Evolutionary conservation across 2,888 invertebrate genomes (phyloP).

Genomic region (Dicycla oo): DNA sequence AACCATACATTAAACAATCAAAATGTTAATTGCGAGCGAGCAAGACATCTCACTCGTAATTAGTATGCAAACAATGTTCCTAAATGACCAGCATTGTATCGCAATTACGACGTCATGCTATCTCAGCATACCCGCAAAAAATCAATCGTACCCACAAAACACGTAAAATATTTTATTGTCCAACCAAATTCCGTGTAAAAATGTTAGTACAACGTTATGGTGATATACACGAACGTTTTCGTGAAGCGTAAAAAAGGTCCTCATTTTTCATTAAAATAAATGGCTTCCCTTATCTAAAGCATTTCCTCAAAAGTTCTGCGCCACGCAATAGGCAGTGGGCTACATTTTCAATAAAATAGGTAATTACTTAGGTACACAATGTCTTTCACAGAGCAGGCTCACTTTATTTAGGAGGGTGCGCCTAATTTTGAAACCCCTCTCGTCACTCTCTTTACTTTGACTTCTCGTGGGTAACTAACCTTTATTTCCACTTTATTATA

Average conservation of each 20-base stretch:
- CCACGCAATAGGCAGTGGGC: conserved; percentile 59
- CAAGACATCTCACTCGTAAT: conserved; percentile 40
- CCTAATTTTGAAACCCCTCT: conserved; percentile 62
- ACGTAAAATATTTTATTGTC: conserved; percentile 67
- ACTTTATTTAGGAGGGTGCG: conserved; percentile 59
- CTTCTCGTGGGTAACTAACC: conserved; percentile 51
- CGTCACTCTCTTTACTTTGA: conserved; percentile 58
- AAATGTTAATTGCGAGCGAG: conserved; percentile 45
- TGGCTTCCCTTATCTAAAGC: conserved; percentile 76
- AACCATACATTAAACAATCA: conserved; percentile 21
- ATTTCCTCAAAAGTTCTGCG: conserved; percentile 68
- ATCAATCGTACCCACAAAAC: conserved; percentile 56
- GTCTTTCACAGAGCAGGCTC: conserved; percentile 62
- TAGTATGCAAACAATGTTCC: conserved; percentile 44
- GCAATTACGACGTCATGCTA: conserved; percentile 42
- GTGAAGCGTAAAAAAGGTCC: conserved; percentile 66
- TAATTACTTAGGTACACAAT: conserved; percentile 71
- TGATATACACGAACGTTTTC: conserved; percentile 64
- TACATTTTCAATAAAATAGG: conserved; percentile 69
- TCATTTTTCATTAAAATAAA: conserved; percentile 80
- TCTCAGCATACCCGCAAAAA: conserved; percentile 32
- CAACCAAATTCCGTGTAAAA: conserved; percentile 65
- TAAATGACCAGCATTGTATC: conserved; percentile 48
- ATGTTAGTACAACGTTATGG: conserved; percentile 64
- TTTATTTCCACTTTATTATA: conserved; percentile 56